phyloP scores from a whole-genome alignment of 2,888 invertebrate species.

The Rhagophthalmus giganteus region DNA sequence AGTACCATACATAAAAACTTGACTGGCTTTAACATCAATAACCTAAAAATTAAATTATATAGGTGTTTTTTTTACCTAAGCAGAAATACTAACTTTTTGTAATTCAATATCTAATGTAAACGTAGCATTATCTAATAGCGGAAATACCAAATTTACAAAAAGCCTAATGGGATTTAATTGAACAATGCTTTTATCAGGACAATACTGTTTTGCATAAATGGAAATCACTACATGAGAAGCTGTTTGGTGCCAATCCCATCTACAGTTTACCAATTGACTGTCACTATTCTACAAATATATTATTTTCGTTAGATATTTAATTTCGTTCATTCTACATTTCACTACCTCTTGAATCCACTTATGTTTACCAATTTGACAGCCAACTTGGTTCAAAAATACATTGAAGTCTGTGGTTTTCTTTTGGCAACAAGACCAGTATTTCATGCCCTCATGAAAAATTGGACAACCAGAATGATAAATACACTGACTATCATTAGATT shows the following conservation, averaged over 20 bases:
- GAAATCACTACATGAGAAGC: slow-evolving; percentile 80
- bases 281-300: slow-evolving; percentile 31
- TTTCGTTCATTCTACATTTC: background rate
- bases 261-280: slow-evolving; percentile 62
- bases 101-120: slow-evolving; percentile 80
- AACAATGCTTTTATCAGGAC: slow-evolving; percentile 73
- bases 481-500: slow-evolving; percentile 67
- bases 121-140: slow-evolving; percentile 69
- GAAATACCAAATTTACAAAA: slow-evolving; percentile 74
- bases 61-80: slow-evolving; percentile 1
- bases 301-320: background rate
- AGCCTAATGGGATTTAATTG: slow-evolving; percentile 84
- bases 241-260: slow-evolving; percentile 97
- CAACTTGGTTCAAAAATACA: slow-evolving; percentile 86
- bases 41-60: slow-evolving; percentile 63
- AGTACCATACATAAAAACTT: slow-evolving; percentile 78
- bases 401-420: slow-evolving; percentile 92
- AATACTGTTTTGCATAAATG: slow-evolving; percentile 88
- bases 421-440: slow-evolving; percentile 97
- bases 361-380: slow-evolving; percentile 85
- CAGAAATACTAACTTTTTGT: slow-evolving; percentile 69
- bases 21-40: slow-evolving; percentile 71
- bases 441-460: slow-evolving; percentile 95
- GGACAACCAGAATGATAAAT: slow-evolving; percentile 85
- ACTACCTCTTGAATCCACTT: slow-evolving; percentile 78